These are phyloP conservation scores for Okamejei kenojei DNA, from an alignment of 2,797 vertebrate genomes.

Conservation along the genomic window DNA sequence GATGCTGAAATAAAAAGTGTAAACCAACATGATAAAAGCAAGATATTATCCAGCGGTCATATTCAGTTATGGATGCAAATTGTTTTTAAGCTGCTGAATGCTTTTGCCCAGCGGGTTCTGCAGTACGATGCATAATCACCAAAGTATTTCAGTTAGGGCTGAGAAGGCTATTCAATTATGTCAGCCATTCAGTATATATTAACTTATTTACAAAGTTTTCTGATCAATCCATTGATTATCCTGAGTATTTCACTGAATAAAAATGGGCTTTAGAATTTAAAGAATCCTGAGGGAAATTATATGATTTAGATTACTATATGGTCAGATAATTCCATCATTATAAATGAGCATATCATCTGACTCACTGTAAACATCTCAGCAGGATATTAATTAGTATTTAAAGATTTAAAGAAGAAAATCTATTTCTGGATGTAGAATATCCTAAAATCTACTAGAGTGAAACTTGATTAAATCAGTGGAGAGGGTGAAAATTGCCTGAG, in stretches of 20 bases:
- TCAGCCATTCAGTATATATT: background rate
- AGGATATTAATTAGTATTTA: background rate
- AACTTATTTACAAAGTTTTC: background rate
- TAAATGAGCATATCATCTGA: background rate
- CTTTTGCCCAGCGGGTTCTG: background rate
- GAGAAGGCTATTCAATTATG: background rate
- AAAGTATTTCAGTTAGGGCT: background rate
- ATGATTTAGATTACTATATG: background rate
- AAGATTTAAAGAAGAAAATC: background rate
- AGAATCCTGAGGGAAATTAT: background rate
- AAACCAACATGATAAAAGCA: background rate
- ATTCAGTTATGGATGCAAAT: background rate
- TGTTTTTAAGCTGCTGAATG: background rate
- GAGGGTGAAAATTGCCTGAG: background rate
- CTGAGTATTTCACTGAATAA: background rate
- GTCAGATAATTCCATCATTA: background rate
- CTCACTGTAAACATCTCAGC: background rate
- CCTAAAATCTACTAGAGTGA: background rate
- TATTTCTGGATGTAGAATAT: background rate
- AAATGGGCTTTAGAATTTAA: background rate
- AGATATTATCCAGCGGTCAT: background rate
- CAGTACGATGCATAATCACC: background rate
- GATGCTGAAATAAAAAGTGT: background rate
- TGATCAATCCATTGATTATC: background rate
- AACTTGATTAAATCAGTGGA: background rate